These are phyloP conservation scores for Procavia capensis DNA, from an alignment of 2,113 vertebrate genomes.

Conservation along the genomic window DNA sequence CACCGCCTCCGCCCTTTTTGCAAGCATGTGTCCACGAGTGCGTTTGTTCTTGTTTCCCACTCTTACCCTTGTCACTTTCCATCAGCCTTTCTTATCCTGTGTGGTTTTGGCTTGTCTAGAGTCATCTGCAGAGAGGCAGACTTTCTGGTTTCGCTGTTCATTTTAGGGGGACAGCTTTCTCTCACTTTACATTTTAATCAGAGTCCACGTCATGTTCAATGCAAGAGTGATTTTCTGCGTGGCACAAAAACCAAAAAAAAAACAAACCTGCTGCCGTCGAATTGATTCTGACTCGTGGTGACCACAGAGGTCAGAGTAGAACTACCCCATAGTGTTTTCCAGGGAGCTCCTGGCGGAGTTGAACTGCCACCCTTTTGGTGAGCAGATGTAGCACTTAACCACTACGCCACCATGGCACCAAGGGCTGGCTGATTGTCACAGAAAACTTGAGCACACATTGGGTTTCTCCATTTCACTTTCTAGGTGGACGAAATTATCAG, in stretches of 20 bases:
- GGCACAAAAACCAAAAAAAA: too few relatives aligned
- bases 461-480: conserved; percentile 53
- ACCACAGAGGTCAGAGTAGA: too few relatives aligned
- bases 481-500: background rate
- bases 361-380: too few relatives aligned
- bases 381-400: too few relatives aligned
- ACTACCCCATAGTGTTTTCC: too few relatives aligned
- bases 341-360: too few relatives aligned
- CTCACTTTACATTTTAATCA: conserved; percentile 22
- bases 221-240: conserved; percentile 31
- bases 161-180: conserved; percentile 48
- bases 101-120: conserved; percentile 48
- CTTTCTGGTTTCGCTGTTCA: conserved; percentile 47
- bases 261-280: too few relatives aligned
- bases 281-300: too few relatives aligned
- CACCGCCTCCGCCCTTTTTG: too few relatives aligned
- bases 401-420: too few relatives aligned
- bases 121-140: conserved; percentile 3
- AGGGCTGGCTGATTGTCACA: conserved; percentile 24
- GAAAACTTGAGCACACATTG: background rate
- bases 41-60: background rate
- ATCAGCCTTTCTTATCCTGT: conserved; percentile 27
- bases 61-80: conserved; percentile 13
- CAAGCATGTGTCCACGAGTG: background rate
- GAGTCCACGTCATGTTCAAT: conserved; percentile 24